These are phyloP conservation scores for Sus cebifrons DNA, from an alignment of 2,797 vertebrate genomes.

Conservation along the genomic window DNA sequence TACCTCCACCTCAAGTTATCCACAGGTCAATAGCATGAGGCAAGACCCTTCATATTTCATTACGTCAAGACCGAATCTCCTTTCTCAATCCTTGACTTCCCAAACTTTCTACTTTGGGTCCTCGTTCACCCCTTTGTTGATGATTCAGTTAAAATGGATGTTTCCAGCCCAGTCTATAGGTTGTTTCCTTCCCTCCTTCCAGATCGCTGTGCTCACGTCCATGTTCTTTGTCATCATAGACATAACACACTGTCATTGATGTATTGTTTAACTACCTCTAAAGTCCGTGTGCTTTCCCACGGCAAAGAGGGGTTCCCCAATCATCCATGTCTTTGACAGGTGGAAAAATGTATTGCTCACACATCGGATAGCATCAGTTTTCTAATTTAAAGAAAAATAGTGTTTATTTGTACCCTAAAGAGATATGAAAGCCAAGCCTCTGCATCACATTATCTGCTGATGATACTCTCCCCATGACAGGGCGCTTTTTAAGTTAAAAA, in stretches of 20 bases:
- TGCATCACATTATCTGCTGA: constrained; percentile 77
- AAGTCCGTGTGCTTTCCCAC: constrained; percentile 85
- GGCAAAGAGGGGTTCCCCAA: constrained; percentile 86
- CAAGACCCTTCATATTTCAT: constrained; percentile 89
- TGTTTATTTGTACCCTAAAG: constrained; percentile 87
- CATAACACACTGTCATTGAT: constrained; percentile 86
- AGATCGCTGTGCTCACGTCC: constrained; percentile 89
- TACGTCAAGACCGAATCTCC: constrained; percentile 83
- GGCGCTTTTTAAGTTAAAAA: constrained; percentile 85
- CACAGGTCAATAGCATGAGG: constrained; percentile 88
- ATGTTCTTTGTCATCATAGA: constrained; percentile 86
- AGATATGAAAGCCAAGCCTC: constrained; percentile 86
- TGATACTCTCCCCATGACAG: constrained; percentile 77
- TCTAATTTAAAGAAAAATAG: constrained; percentile 85
- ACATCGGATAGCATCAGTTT: constrained; percentile 83
- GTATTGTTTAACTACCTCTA: constrained; percentile 88
- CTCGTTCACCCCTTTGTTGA: constrained; percentile 78
- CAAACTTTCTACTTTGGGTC: constrained; percentile 76
- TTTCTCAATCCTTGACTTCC: constrained; percentile 85
- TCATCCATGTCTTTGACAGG: constrained; percentile 84
- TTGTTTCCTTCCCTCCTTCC: constrained; percentile 83
- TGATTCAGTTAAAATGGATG: constrained; percentile 79
- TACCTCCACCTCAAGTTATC: constrained; percentile 87
- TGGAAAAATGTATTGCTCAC: constrained; percentile 86
- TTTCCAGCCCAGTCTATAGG: constrained; percentile 84